These are phyloP conservation scores for Pitta sordida DNA, from an alignment of 2,113 vertebrate genomes.

Conservation along the genomic window DNA sequence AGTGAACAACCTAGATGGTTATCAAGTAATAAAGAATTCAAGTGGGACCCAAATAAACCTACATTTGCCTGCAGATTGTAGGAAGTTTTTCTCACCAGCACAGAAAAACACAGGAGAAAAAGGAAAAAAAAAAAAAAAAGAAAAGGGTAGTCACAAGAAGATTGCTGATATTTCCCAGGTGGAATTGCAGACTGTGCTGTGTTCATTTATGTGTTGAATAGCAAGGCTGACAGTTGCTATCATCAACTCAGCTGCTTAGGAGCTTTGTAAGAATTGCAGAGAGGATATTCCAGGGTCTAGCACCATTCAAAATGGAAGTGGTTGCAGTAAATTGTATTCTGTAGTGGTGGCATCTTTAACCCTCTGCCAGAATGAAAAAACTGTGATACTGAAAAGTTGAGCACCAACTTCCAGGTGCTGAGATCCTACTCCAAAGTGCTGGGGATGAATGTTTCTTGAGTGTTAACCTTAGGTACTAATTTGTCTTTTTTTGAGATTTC, in stretches of 20 bases:
- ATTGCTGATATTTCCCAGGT: background rate
- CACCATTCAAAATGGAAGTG: background rate
- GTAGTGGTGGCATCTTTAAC: background rate
- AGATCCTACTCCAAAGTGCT: background rate
- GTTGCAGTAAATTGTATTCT: background rate
- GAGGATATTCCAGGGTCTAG: background rate
- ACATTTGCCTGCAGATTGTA: background rate
- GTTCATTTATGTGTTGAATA: background rate
- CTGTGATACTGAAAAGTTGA: background rate
- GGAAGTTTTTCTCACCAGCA: background rate
- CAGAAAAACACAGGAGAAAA: background rate
- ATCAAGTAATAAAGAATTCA: background rate
- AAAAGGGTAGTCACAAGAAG: background rate
- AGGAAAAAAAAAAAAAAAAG: background rate
- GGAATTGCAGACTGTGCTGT: background rate
- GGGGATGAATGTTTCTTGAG: background rate
- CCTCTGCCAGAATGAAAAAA: background rate
- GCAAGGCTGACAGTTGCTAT: background rate
- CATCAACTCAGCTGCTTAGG: background rate
- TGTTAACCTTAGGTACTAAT: background rate
- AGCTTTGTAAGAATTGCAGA: background rate
- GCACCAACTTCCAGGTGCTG: background rate
- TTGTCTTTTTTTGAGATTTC: background rate
- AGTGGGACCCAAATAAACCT: background rate
- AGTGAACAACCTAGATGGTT: background rate